phyloP scores from a whole-genome alignment of 2,113 vertebrate genomes.

The Pseudorasbora parva region DNA sequence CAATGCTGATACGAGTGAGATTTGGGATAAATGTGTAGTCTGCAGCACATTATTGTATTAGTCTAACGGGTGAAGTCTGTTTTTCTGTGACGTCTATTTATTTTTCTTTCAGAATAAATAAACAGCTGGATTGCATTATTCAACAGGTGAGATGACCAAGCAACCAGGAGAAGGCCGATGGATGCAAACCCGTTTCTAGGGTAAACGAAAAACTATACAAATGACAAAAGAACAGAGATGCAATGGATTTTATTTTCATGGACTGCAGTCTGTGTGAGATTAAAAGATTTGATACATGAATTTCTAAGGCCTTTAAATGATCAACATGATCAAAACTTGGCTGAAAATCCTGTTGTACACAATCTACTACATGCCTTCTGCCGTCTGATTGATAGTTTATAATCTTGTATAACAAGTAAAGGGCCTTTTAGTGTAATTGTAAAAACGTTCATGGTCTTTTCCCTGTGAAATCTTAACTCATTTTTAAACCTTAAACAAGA shows the following conservation, averaged over 20 bases:
- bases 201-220: background rate
- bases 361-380: background rate
- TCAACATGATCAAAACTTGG: background rate
- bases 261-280: background rate
- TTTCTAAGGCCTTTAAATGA: background rate
- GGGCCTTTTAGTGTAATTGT: background rate
- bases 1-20: background rate
- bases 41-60: background rate
- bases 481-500: background rate
- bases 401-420: background rate
- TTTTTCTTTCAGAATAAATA: background rate
- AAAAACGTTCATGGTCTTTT: background rate
- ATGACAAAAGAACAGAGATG: background rate
- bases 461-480: background rate
- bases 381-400: background rate
- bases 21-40: constrained; percentile 6
- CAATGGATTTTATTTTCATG: background rate
- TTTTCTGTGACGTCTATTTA: background rate
- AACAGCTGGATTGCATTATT: constrained; percentile 2
- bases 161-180: background rate
- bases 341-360: background rate
- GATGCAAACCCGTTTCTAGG: background rate
- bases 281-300: background rate
- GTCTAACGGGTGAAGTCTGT: constrained; percentile 3
- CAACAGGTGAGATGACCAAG: constrained; percentile 32